Evolutionary conservation across 2,888 invertebrate genomes (phyloP), one percentile per base, ranked within the genome.

Genomic region (Caradrina kadenii): DNA sequence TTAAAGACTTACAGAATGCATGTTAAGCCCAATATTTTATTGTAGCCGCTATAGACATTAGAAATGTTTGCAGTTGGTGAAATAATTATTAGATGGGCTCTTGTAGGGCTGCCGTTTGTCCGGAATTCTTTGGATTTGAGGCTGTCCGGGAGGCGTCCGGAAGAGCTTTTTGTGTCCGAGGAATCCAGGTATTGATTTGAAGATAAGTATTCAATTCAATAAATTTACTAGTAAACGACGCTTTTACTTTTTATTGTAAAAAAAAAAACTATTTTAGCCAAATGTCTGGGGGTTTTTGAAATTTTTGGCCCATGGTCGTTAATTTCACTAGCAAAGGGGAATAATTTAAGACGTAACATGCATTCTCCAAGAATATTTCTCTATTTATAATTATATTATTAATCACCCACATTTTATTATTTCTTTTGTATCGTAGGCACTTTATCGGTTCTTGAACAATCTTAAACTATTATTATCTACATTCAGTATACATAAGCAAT

Each of bases 391-490:
- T 77, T 76, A 77, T 79, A 81, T 54, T 56, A 73, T 64, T 77
- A 71, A 76, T 63, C 73, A 81, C 78, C 76, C 83, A 80, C 76
- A 61, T 68, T 69, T 69, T 61, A 64, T 66, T 74, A 69, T 63
- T 73, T 76, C 61, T 59, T 76, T 74, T 78, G 72, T 75, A 63
- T 68, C 22, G 82, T 82, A 85, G 85, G 85, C 85, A 85, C 86
- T 74, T 82, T 76, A 70, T 73, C 79, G 85, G 86, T 85, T 73
- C 65, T 77, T 68, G 59, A 58, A 78, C 74, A 79, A 60, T 52
- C 71, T 73, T 77, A 77, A 63, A 7, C 63, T 63, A 66, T 63
- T 69, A 78, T 64, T 76, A 72, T 72, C 80, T 80, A 79, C 63
- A 72, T 65, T 69, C 61, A 79, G 61, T 75, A 78, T 78, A 73